Base-by-base conservation (phyloP, 2,797 vertebrate species). In the Sandelia bainsii region DNA sequence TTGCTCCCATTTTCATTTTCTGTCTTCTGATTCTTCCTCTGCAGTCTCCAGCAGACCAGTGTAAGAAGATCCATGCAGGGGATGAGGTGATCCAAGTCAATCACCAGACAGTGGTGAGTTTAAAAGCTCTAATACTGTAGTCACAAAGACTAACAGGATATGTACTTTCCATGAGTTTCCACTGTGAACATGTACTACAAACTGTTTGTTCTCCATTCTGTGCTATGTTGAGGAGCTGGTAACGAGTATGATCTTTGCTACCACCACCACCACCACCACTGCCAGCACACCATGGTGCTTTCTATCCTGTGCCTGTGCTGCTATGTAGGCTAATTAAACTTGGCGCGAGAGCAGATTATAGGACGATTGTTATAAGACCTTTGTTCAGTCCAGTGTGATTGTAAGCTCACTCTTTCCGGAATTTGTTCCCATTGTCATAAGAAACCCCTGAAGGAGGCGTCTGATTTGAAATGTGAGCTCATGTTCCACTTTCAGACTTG, bases 71-170 rank as follows among this genome's bases (percentile, higher is more conserved):
- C 84, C 94, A 95, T 6, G 94, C 94, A 8, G 94, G 94, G 34
- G 94, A 95, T 6, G 94, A 95, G 80, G 94, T 95, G 72, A 95
- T 95, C 75, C 94, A 95, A 89, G 94, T 95, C 89, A 95, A 95
- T 86, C 93, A 95, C 77, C 94, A 95, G 86, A 95, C 94, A 63
- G 94, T 95, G 93, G 94, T 95, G 88, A 93, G 94, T 92, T 27
- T 57, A 50, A 27, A 1, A 51, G 56, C 8, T 48, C 17, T 14
- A 44, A 74, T 49, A 11, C 67, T 8, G 27, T 27, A 42, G 13
- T 19, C 19, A 40, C 10, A 6, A 13, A 49, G 29, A 64, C 2
- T 57, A 37, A 52, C 19, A 58, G 59, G 29, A 69, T 60, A 71
- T 40, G 23, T 29, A 23, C 17, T 59, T 19, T 17, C 19, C 34